These are phyloP conservation scores for Caerostris extrusa DNA, from an alignment of 1,140 invertebrate genomes.

Conservation along the genomic window DNA sequence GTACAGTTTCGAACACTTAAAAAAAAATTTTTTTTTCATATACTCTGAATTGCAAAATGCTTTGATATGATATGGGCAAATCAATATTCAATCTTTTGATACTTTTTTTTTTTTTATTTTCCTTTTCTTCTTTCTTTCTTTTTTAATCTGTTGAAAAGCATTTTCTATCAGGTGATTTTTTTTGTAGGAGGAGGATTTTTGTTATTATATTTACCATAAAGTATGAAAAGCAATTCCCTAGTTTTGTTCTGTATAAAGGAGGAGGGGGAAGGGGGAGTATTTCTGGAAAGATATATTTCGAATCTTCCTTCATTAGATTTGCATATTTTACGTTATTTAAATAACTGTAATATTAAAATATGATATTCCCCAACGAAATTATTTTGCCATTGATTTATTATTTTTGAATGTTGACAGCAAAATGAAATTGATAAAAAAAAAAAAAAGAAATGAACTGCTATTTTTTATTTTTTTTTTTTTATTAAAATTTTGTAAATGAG, in stretches of 20 bases:
- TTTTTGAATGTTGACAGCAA: not conserved
- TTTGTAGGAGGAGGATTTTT: no score
- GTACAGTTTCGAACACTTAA: no score
- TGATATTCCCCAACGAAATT: slow-evolving; percentile 25
- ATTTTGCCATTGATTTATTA: not conserved
- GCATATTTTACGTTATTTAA: not conserved
- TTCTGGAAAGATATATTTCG: slow-evolving; percentile 4
- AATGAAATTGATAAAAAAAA: no score
- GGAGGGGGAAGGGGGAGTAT: not conserved
- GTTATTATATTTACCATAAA: not conserved
- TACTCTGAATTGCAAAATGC: no score
- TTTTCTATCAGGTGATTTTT: no score
- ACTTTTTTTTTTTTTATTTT: not conserved
- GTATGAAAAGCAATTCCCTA: not conserved
- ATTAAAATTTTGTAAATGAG: no score
- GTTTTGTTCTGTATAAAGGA: not conserved
- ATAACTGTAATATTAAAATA: not conserved
- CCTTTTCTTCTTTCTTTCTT: not conserved
- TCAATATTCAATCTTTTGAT: no score
- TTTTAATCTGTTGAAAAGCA: no score
- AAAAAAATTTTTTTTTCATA: no score
- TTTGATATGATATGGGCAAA: no score
- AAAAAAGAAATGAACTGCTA: no score
- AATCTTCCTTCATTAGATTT: not conserved
- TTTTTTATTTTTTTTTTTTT: no score